A percentile compares a stretch with the other conserved stretches of the same genome.
Evolutionary conservation across 2,888 invertebrate genomes (phyloP).

Genomic region (Drosophila pseudotakahashii): DNA sequence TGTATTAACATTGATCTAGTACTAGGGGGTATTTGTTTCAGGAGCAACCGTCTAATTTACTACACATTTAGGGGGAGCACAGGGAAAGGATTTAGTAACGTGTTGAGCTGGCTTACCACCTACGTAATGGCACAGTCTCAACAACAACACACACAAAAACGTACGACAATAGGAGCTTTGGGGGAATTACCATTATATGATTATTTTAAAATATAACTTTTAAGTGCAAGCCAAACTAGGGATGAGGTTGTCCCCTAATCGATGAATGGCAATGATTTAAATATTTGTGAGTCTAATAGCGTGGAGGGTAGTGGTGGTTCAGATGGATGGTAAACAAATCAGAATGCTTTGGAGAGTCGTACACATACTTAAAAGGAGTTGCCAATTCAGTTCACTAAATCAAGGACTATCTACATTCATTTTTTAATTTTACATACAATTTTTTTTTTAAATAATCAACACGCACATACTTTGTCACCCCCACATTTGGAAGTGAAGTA

Average conservation of each 20-base stretch:
- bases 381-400: constrained; percentile 57
- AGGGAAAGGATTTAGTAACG: constrained; percentile 30
- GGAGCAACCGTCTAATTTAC: constrained; percentile 55
- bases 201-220: constrained; percentile 23
- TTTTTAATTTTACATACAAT: constrained; percentile 14
- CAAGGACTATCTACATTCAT: constrained; percentile 39
- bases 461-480: constrained; percentile 18
- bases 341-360: constrained; percentile 49
- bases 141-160: constrained; percentile 49
- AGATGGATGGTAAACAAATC: constrained; percentile 41
- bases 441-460: not conserved
- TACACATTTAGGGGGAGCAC: constrained; percentile 61
- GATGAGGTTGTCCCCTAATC: constrained; percentile 14
- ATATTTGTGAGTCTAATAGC: constrained; percentile 13
- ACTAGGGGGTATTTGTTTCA: constrained; percentile 24
- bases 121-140: constrained; percentile 24
- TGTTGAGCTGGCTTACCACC: constrained; percentile 34
- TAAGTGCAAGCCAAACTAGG: constrained; percentile 28
- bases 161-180: constrained; percentile 34
- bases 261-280: constrained; percentile 25
- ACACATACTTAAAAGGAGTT: constrained; percentile 42
- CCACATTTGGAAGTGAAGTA: constrained; percentile 24
- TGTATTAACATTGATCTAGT: not conserved
- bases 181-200: constrained; percentile 8
- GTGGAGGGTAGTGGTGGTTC: constrained; percentile 4